These are phyloP conservation scores for Siniperca scherzeri DNA, from an alignment of 2,797 vertebrate species.

Conservation along the genomic window DNA sequence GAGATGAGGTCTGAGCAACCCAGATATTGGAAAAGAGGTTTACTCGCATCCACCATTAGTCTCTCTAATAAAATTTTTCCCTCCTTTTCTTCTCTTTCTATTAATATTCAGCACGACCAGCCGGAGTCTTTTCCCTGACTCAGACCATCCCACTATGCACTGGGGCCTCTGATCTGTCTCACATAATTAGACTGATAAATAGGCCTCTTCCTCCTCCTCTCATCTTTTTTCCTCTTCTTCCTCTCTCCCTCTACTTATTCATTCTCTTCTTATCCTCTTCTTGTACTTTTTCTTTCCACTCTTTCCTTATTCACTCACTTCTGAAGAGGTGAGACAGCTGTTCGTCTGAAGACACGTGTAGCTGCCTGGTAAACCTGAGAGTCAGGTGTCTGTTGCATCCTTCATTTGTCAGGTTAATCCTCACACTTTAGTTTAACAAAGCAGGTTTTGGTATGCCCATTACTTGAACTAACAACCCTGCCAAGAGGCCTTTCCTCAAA, in stretches of 20 bases:
- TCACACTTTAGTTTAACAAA: slow-evolving; percentile 1
- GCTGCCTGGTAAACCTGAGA: slow-evolving; percentile 6
- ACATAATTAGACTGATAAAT: slow-evolving; percentile 86
- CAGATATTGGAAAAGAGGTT: slow-evolving; percentile 81
- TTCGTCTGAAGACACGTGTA: slow-evolving; percentile 35
- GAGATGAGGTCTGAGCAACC: slow-evolving; percentile 77
- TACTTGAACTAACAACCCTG: not conserved
- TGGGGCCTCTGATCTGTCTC: slow-evolving; percentile 78
- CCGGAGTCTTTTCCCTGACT: slow-evolving; percentile 78
- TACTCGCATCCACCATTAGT: slow-evolving; percentile 80
- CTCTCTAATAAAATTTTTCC: slow-evolving; percentile 81
- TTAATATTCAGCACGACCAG: slow-evolving; percentile 81
- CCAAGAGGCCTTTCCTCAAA: not conserved
- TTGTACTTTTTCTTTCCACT: slow-evolving; percentile 25
- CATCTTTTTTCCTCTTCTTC: slow-evolving; percentile 39
- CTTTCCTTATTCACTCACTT: slow-evolving; percentile 7
- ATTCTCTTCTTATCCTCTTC: slow-evolving; percentile 38
- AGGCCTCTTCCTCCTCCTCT: slow-evolving; percentile 56
- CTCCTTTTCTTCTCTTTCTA: slow-evolving; percentile 56
- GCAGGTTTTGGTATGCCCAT: not conserved
- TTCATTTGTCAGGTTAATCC: not conserved
- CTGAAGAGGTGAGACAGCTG: slow-evolving; percentile 42
- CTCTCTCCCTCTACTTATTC: slow-evolving; percentile 7
- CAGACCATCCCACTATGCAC: slow-evolving; percentile 74
- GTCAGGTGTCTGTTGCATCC: not conserved